These are phyloP conservation scores for Eilema sororculum DNA, from an alignment of 2,888 invertebrate genomes.

Conservation along the genomic window DNA sequence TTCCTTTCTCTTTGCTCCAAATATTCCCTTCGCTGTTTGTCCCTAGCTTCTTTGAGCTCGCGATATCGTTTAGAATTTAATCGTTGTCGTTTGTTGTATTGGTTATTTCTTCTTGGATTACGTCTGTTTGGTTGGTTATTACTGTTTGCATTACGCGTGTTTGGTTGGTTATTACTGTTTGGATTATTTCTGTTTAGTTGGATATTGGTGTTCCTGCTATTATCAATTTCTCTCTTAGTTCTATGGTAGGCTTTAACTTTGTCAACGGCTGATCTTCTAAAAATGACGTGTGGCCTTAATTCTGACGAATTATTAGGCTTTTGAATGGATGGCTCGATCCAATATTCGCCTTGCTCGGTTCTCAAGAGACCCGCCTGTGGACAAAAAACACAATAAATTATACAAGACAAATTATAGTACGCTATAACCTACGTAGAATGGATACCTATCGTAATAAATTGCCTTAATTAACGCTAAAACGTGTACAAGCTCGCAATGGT, in stretches of 20 bases:
- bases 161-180: constrained; percentile 58
- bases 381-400: constrained; percentile 45
- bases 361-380: constrained; percentile 90
- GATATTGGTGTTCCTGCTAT: constrained; percentile 47
- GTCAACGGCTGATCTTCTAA: constrained; percentile 89
- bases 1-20: constrained; percentile 72
- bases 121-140: constrained; percentile 72
- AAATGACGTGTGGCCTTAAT: constrained; percentile 89
- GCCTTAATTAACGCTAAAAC: constrained; percentile 47
- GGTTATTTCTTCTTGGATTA: constrained; percentile 20
- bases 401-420: constrained; percentile 30
- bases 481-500: constrained; percentile 27
- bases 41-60: constrained; percentile 88
- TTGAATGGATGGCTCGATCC: constrained; percentile 90
- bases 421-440: constrained; percentile 19
- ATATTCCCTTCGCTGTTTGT: constrained; percentile 73
- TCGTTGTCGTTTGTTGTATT: constrained; percentile 66
- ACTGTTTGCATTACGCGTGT: constrained; percentile 63
- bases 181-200: constrained; percentile 72
- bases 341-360: constrained; percentile 89
- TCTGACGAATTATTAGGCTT: constrained; percentile 67
- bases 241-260: constrained; percentile 77
- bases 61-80: constrained; percentile 80
- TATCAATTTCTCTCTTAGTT: constrained; percentile 69
- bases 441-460: constrained; percentile 36